Evolutionary conservation across 2,797 vertebrate genomes (phyloP), one percentile per base, ranked within the genome.

Genomic region (Gadopsis marmoratus): DNA sequence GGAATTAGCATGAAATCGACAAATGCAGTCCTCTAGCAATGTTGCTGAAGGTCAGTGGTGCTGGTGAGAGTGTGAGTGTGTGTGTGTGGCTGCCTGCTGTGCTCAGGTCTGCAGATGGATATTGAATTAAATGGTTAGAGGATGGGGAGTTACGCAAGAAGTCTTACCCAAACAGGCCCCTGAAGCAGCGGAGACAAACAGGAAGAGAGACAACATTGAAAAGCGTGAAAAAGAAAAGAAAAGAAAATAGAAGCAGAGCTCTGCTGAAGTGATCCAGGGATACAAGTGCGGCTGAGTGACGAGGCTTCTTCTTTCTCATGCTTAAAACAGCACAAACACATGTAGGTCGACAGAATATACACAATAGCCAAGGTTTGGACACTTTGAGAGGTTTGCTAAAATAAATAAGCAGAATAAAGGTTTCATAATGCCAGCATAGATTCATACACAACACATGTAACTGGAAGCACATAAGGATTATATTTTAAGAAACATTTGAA

Each of bases 101-200:
- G 79, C 21, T 65, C 53, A 69, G 23, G 62, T 86, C 41, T 87
- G 77, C 48, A 76, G 65, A 86, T 82, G 79, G 67, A 88, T 21
- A 71, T 63, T 79, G 82, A 85, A 73, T 80, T 54, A 85, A 51
- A 78, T 79, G 78, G 66, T 61, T 71, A 68, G 61, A 83, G 71
- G 68, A 85, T 66, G 79, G 64, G 59, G 69, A 82, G 83, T 83
- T 76, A 82, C 77, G 59, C 75, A 84, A 87, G 70, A 90, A 86
- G 70, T 96, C 96, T 97, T 97, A 97, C 96, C 96, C 93, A 95
- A 97, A 97, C 50, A 96, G 94, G 95, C 95, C 96, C 95, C 96
- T 97, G 95, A 94, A 94, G 93, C 95, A 94, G 95, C 93, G 83
- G 83, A 92, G 93, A 94, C 88, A 94, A 94, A 92, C 88, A 13